Conservation (phyloP, 2,113 vertebrate species). For the Mohoua ochrocephala region DNA sequence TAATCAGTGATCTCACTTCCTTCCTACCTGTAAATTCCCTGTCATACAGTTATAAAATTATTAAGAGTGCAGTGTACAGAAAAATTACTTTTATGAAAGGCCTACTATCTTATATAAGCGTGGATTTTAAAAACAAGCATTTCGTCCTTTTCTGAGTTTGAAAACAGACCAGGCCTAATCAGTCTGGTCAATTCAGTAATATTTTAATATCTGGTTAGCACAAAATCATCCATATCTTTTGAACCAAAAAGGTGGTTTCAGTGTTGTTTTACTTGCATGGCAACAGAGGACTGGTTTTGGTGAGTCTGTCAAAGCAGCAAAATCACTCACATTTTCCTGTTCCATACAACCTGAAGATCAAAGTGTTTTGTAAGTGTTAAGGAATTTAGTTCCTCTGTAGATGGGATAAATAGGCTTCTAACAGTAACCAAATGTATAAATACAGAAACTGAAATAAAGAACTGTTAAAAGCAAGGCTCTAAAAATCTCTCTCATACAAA, state of each 20-base stretch:
- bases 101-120: constrained; percentile 39
- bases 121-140: constrained; percentile 50
- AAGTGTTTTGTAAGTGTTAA: not conserved
- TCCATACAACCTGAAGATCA: not conserved
- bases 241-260: not conserved
- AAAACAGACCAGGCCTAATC: constrained; percentile 40
- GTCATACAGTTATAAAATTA: constrained; percentile 58
- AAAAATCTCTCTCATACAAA: not conserved
- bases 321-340: not conserved
- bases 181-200: constrained; percentile 8
- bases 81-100: constrained; percentile 54
- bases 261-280: not conserved
- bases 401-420: not conserved
- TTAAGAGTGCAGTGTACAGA: constrained; percentile 44
- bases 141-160: constrained; percentile 19
- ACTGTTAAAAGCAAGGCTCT: not conserved
- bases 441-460: not conserved
- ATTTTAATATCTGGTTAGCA: not conserved
- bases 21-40: constrained; percentile 66
- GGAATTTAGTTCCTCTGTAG: not conserved
- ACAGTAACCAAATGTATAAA: not conserved
- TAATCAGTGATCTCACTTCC: constrained; percentile 70
- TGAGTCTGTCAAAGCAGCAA: not conserved
- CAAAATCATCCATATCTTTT: not conserved
- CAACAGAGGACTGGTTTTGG: not conserved